Percentiles rank a stretch among this genome's conserved stretches.
phyloP scores from a whole-genome alignment of 2,797 vertebrate species.

The Pogoniulus pusillus region DNA sequence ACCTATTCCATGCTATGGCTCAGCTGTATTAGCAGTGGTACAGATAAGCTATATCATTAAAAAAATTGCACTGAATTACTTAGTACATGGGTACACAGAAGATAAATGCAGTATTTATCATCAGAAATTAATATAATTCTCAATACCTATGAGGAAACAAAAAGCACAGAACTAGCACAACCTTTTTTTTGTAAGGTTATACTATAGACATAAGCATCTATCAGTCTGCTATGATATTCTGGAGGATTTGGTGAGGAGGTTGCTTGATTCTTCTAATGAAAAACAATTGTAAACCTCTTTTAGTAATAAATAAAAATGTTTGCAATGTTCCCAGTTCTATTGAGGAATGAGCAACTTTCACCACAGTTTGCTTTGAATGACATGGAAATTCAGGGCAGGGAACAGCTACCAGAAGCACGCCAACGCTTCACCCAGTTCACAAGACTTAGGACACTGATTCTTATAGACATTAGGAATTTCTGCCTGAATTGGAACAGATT shows the following conservation, averaged over 20 bases:
- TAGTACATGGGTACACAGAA: background rate
- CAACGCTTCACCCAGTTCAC: background rate
- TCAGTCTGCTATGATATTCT: background rate
- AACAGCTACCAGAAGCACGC: background rate
- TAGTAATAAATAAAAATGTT: background rate
- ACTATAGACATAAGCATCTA: background rate
- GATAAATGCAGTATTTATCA: background rate
- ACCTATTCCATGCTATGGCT: background rate
- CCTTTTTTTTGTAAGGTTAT: background rate
- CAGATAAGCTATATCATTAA: background rate
- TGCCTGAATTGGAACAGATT: background rate
- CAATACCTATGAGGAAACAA: background rate
- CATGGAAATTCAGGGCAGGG: background rate
- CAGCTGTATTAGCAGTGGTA: background rate
- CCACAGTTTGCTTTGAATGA: background rate
- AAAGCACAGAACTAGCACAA: background rate
- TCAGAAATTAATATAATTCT: background rate
- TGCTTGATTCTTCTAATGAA: background rate
- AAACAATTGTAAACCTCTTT: background rate
- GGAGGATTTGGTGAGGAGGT: fast-evolving
- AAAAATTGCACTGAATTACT: background rate
- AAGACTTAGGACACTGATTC: background rate
- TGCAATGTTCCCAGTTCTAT: background rate
- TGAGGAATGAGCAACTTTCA: background rate
- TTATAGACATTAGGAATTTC: background rate